Evolutionary conservation across 2,888 invertebrate species (phyloP).

Genomic region (Eristalinus aeneus): DNA sequence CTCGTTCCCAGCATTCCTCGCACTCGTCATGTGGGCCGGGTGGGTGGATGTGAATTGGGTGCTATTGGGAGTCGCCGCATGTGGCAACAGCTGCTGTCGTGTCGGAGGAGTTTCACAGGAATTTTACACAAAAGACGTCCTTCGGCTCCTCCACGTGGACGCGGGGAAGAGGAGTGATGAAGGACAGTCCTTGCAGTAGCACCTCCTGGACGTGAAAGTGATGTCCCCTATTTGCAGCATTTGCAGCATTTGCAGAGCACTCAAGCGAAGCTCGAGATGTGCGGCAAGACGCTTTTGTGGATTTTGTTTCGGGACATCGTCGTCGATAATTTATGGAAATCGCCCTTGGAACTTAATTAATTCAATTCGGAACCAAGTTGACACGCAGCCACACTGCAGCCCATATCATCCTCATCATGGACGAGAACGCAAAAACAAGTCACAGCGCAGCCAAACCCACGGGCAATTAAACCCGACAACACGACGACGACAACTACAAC

Average conservation of each 20-base stretch:
- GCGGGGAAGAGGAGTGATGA: constrained; percentile 1
- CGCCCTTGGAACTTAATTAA: not conserved
- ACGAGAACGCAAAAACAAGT: not conserved
- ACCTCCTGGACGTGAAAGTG: not conserved
- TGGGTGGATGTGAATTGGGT: not conserved
- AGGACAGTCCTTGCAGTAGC: not conserved
- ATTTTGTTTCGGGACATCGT: too few species aligned
- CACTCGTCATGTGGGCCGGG: not conserved
- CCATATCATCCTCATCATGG: not conserved
- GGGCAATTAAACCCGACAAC: constrained; percentile 54
- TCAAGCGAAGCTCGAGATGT: not conserved
- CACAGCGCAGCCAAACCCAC: constrained; percentile 36
- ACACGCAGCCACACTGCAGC: not conserved
- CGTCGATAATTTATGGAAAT: not conserved
- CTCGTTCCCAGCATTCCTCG: not conserved
- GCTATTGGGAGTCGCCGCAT: constrained; percentile 8
- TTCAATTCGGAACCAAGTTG: not conserved
- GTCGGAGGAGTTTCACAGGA: not conserved
- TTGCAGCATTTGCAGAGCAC: not conserved
- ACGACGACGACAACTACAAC: not conserved
- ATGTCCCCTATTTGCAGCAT: not conserved
- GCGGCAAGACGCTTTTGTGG: not conserved
- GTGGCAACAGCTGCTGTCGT: not conserved
- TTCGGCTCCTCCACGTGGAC: too few species aligned
- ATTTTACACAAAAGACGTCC: not conserved